Evolutionary conservation across 2,888 invertebrate genomes (phyloP).

Genomic region (Archips crataeganus): DNA sequence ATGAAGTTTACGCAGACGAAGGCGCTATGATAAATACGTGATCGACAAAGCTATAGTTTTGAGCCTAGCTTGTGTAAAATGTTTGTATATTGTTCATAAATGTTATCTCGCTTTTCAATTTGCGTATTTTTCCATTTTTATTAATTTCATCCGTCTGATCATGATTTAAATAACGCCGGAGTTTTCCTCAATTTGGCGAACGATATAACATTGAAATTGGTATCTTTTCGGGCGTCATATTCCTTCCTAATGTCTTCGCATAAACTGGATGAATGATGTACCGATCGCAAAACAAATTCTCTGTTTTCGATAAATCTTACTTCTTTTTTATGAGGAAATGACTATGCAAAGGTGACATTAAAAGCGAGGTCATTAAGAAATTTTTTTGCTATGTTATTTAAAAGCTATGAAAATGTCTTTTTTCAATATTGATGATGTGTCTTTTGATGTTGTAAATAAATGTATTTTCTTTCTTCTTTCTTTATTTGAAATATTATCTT

Average conservation of each 20-base stretch:
- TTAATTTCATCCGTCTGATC: conserved; percentile 24
- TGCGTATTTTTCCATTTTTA: conserved; percentile 5
- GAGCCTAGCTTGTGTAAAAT: too few relatives aligned
- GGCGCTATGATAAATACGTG: too few relatives aligned
- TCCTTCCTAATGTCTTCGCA: conserved; percentile 60
- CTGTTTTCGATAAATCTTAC: neutral
- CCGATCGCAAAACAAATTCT: conserved; percentile 46
- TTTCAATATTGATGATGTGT: too few relatives aligned
- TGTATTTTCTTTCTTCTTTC: too few relatives aligned
- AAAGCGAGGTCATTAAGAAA: too few relatives aligned
- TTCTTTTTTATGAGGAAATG: neutral
- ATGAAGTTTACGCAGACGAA: too few relatives aligned
- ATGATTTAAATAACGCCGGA: conserved; percentile 28
- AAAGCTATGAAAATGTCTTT: too few relatives aligned
- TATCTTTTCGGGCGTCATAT: conserved; percentile 41
- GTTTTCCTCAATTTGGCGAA: conserved; percentile 34
- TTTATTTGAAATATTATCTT: too few relatives aligned
- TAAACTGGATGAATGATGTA: conserved; percentile 59
- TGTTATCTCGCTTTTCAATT: neutral
- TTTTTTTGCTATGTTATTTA: too few relatives aligned
- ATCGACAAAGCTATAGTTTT: too few relatives aligned
- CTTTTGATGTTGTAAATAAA: too few relatives aligned
- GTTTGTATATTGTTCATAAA: neutral
- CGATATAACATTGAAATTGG: conserved; percentile 41
- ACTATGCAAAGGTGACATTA: neutral